Percentiles rank a stretch among this genome's conserved stretches.
Conservation (phyloP, 1,140 invertebrate genomes). For the Cheumatopsyche charites region DNA sequence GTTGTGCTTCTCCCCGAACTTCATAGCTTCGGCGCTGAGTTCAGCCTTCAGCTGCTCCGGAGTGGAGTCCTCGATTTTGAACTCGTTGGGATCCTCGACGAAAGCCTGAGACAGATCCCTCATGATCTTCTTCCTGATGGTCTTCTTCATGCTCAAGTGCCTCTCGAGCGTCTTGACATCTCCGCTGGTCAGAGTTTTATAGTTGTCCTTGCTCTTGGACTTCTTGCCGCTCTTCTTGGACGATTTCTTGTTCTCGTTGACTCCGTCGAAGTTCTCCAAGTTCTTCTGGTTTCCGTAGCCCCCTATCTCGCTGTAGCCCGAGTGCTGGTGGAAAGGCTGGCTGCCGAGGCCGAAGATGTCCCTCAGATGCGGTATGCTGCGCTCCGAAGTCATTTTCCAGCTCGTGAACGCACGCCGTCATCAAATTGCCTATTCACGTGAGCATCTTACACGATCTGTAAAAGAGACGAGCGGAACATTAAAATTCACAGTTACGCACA, state of each 20-base stretch:
- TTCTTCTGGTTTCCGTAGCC: constrained; percentile 40
- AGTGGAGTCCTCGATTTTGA: constrained; percentile 70
- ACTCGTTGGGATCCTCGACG: constrained; percentile 75
- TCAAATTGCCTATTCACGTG: constrained; percentile 9
- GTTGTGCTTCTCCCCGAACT: constrained; percentile 69
- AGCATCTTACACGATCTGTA: constrained; percentile 18
- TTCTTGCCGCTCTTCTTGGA: constrained; percentile 63
- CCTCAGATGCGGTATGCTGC: constrained; percentile 70
- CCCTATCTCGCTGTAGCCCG: constrained; percentile 45
- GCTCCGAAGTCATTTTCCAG: constrained; percentile 62
- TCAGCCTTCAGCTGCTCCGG: constrained; percentile 72
- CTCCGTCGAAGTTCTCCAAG: constrained; percentile 46
- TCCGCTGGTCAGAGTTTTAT: constrained; percentile 67
- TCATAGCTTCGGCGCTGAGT: constrained; percentile 70
- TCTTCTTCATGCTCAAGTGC: constrained; percentile 87
- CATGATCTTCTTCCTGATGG: constrained; percentile 85
- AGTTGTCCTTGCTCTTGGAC: constrained; percentile 67
- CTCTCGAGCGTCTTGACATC: constrained; percentile 79
- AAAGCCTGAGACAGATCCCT: constrained; percentile 78
- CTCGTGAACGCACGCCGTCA: constrained; percentile 9
- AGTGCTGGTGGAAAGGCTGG: constrained; percentile 52
- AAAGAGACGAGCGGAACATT: constrained; percentile 7
- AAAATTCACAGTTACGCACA: constrained; percentile 15
- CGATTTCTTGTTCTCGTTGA: constrained; percentile 61
- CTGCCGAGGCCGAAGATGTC: constrained; percentile 70